These are phyloP conservation scores for Strigops habroptila DNA, from an alignment of 2,113 vertebrate species.

Conservation along the genomic window DNA sequence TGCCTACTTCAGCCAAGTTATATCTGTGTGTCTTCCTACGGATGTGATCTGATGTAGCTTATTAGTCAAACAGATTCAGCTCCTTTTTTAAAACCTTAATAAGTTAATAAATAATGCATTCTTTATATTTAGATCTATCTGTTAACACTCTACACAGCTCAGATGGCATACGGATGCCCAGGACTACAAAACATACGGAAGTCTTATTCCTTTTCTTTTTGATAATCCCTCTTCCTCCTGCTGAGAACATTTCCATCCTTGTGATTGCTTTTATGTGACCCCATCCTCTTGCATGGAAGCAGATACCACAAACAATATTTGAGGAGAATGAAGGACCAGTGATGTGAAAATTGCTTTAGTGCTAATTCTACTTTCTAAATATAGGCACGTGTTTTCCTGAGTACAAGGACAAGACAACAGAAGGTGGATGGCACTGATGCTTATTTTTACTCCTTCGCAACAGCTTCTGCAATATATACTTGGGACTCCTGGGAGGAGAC, in stretches of 20 bases:
- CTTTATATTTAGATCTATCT: conserved; percentile 8
- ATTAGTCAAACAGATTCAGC: not conserved
- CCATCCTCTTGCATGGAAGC: not conserved
- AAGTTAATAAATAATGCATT: not conserved
- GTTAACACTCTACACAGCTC: not conserved
- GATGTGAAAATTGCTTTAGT: conserved; percentile 36
- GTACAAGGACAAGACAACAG: not conserved
- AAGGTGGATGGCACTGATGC: not conserved
- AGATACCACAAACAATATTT: not conserved
- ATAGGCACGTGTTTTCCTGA: not conserved
- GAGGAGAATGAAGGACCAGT: not conserved
- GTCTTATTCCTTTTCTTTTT: not conserved
- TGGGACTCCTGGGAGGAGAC: not conserved
- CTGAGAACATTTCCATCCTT: conserved; percentile 27
- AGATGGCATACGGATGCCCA: not conserved
- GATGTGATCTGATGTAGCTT: not conserved
- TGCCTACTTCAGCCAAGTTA: not conserved
- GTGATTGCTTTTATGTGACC: conserved; percentile 28
- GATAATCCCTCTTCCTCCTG: conserved; percentile 3
- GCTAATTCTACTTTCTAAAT: conserved; percentile 41
- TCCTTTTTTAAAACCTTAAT: not conserved
- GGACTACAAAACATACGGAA: not conserved
- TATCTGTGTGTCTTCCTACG: not conserved
- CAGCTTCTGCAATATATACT: not conserved
- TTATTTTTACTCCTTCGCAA: not conserved